Base-by-base conservation (phyloP, 2,113 vertebrate species). In the Xenopus laevis region DNA sequence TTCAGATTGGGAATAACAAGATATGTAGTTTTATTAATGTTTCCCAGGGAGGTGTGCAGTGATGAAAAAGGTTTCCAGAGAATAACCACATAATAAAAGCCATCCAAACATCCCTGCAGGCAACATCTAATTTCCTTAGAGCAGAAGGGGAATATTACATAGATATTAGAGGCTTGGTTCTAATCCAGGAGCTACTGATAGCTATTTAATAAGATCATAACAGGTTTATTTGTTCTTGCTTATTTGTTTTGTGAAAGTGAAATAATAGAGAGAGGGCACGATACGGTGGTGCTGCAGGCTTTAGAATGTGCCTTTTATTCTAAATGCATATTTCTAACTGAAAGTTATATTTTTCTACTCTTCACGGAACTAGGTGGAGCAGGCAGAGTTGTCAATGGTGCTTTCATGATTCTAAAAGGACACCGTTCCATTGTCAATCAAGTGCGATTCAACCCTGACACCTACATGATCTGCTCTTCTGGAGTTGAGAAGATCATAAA, bases 401-500 rank as follows among this genome's bases (percentile, higher is more conserved):
- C 97, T 11, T 98, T 98, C 82, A 98, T 99, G 97, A 90, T 99
- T 53, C 83, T 99, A 83, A 98, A 98, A 86, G 97, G 97, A 74
- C 97, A 99, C 83, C 95, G 97, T 10, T 99, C 97, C 67, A 99
- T 99, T 47, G 97, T 99, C 57, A 99, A 99, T 88, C 97, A 99
- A 86, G 97, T 99, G 52, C 95, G 97, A 50, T 99, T 99, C 87
- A 99, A 99, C 83, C 96, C 96, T 40, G 92, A 98, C 79, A 96
- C 93, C 72, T 98, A 98, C 86, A 99, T 98, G 97, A 98, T 99
- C 89, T 99, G 97, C 84, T 99, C 97, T 74, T 99, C 97, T 0
- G 97, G 97, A 0, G 97, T 99, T 76, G 97, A 99, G 88, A 99
- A 99, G 84, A 97, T 99, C 82, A 99, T 99, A 87, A 99, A 99